Evolutionary conservation across 2,888 invertebrate species (phyloP), one percentile per base, ranked within the genome.

Genomic region (Panopea generosa): DNA sequence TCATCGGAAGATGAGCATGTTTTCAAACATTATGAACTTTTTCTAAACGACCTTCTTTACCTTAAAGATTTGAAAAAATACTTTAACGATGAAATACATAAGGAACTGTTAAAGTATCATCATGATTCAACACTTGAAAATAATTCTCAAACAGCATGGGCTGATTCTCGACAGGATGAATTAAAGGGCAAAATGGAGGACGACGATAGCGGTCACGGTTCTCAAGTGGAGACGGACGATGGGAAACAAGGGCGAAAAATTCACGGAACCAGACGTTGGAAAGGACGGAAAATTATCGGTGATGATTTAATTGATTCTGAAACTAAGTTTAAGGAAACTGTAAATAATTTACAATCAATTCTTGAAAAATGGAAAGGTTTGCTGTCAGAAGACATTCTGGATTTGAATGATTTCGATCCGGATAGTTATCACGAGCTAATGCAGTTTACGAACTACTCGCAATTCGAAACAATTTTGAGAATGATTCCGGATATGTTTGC

Each of bases 401-500:
- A 87, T 67, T 29, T 78, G 2, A 82, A 83, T 7, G 77, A 82
- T 59, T 90, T 90, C 60, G 90, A 91, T 55, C 84, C 84, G 0
- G 91, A 91, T 57, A 90, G 90, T 59, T 76, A 84, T 22, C 85
- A 89, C 57, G 89, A 90, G 62, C 56, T 90, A 14, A 71, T 86
- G 52, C 84, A 85, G 22, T 86, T 86, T 57, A 71, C 70, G n/a
- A 81, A 85, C 40, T 84, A 83, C 56, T 69, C 82, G 2, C 63
- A 77, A 20, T 88, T 87, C 73, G 89, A 89, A 76, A 69, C 82
- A 1, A 76, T 91, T 4, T 74, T 91, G 6, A 72, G 91, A 43
- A 77, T 91, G 9, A 76, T 91, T 24, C 90, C 90, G 0, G 91
- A 91, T 72, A 85, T 90, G 11, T 90, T 91, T 78, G 85, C 87